Evolutionary conservation across 2,888 invertebrate genomes (phyloP).

Genomic region (Uropetala carovei): DNA sequence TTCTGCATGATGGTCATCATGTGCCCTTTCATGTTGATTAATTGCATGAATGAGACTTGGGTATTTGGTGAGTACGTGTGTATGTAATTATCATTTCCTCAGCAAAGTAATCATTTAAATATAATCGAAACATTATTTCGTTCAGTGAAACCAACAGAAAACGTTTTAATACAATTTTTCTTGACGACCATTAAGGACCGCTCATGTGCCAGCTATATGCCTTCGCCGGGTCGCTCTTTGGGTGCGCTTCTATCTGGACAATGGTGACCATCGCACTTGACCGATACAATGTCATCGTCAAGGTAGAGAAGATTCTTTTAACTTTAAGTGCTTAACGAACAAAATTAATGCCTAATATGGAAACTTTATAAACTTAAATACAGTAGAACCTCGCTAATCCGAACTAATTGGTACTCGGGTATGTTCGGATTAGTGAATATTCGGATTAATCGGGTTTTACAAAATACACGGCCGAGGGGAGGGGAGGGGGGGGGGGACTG

Average conservation of each 20-base stretch:
- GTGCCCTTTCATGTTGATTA: constrained; percentile 90
- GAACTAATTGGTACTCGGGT: no score
- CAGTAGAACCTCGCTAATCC: no score
- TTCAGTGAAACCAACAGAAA: background rate
- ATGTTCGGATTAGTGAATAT: no score
- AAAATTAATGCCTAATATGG: constrained; percentile 33
- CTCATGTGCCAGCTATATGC: constrained; percentile 93
- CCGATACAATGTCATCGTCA: constrained; percentile 95
- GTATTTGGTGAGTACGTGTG: constrained; percentile 74
- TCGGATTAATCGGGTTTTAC: no score
- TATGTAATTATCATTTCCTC: background rate
- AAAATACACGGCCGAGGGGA: no score
- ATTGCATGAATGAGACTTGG: constrained; percentile 87
- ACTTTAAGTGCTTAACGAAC: background rate
- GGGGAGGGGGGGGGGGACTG: no score
- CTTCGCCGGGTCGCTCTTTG: constrained; percentile 91
- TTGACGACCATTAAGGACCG: constrained; percentile 77
- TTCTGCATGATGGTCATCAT: constrained; percentile 92
- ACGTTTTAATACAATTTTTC: background rate
- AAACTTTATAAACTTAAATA: background rate
- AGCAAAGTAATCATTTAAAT: background rate
- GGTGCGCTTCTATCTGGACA: constrained; percentile 94
- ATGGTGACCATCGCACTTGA: constrained; percentile 96
- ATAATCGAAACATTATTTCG: background rate
- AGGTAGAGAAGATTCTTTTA: constrained; percentile 73